A percentile compares a stretch with the other conserved stretches of the same genome.
These are phyloP conservation scores for Dromius quadrimaculatus DNA, from an alignment of 2,888 invertebrate genomes.

Conservation along the genomic window DNA sequence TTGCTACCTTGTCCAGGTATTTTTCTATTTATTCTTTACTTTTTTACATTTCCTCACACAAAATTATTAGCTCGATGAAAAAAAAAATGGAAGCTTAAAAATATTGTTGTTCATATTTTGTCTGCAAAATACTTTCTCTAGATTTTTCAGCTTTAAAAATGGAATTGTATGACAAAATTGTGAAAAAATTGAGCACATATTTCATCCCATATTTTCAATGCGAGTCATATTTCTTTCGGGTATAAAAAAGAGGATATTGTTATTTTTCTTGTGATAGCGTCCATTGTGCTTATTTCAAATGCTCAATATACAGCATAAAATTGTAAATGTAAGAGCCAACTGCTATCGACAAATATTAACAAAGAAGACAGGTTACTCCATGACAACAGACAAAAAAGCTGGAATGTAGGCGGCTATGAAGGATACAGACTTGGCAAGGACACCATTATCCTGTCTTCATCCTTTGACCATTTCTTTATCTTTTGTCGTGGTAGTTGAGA, in stretches of 20 bases:
- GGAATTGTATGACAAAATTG: too few relatives aligned
- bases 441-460: constrained; percentile 4
- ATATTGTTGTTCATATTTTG: too few relatives aligned
- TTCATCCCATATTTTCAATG: too few relatives aligned
- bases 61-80: too few relatives aligned
- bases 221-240: background rate
- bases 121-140: too few relatives aligned
- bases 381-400: background rate
- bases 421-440: background rate
- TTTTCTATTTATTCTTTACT: too few relatives aligned
- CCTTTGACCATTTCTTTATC: constrained; percentile 3
- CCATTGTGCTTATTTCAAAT: background rate
- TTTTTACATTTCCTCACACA: too few relatives aligned
- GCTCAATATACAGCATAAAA: background rate
- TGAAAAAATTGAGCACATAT: too few relatives aligned
- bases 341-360: constrained; percentile 2
- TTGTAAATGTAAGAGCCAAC: background rate
- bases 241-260: background rate
- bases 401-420: background rate
- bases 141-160: too few relatives aligned
- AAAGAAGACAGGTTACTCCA: constrained; percentile 7
- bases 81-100: too few relatives aligned
- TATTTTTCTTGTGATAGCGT: background rate
- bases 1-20: too few relatives aligned
- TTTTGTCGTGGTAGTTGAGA: constrained; percentile 6